Percentiles rank a stretch among this genome's conserved stretches.
These are phyloP conservation scores for Thaumatotibia leucotreta DNA, from an alignment of 1,140 invertebrate genomes.

Conservation along the genomic window DNA sequence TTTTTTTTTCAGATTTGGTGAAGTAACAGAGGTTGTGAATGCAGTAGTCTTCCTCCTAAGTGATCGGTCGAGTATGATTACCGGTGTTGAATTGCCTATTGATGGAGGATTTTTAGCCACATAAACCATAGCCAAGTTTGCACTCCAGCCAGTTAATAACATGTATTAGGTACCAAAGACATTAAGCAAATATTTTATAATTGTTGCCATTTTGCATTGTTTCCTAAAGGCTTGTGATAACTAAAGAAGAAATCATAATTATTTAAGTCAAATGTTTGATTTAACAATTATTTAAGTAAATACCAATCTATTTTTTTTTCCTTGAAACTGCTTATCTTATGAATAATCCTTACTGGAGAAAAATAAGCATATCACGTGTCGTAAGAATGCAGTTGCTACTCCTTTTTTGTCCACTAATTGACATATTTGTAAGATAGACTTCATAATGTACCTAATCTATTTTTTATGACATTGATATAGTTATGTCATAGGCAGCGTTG, in stretches of 20 bases:
- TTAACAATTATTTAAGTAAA: neutral
- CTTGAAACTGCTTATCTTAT: neutral
- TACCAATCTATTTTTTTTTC: neutral
- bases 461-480: neutral
- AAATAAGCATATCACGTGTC: neutral
- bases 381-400: neutral
- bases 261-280: neutral
- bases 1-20: slow-evolving; percentile 78
- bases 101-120: slow-evolving; percentile 86
- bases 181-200: neutral
- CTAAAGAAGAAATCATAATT: neutral
- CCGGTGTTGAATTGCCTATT: slow-evolving; percentile 85
- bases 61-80: slow-evolving; percentile 89
- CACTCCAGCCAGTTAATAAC: neutral
- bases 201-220: neutral
- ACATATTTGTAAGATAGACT: neutral
- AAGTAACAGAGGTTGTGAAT: slow-evolving; percentile 91
- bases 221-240: slow-evolving; percentile 7
- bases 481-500: neutral
- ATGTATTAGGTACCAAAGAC: neutral
- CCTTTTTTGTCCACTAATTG: neutral
- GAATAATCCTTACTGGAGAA: neutral
- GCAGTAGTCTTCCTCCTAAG: slow-evolving; percentile 89
- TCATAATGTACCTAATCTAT: neutral
- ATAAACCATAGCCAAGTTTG: slow-evolving; percentile 32